Evolutionary conservation across 2,797 vertebrate species (phyloP).

Genomic region (Lepilemur ruficaudatus): DNA sequence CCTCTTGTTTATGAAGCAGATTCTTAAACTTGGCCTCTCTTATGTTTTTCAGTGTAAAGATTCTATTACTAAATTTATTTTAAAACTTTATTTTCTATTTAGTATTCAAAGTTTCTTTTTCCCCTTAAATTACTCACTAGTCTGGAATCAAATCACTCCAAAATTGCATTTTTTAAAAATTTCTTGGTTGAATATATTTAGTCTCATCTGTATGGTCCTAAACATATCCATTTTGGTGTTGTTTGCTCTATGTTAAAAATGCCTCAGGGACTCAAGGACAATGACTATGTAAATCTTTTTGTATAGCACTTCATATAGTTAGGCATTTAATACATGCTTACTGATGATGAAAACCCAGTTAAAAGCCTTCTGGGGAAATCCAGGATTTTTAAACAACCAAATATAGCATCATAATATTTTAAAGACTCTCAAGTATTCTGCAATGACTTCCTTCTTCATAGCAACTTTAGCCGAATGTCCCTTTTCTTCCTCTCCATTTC

Average conservation of each 20-base stretch:
- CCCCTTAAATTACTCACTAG: background rate
- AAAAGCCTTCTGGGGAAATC: background rate
- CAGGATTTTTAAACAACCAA: constrained; percentile 7
- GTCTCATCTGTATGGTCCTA: background rate
- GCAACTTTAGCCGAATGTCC: background rate
- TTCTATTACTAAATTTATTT: background rate
- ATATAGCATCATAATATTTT: background rate
- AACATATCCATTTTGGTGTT: constrained; percentile 19
- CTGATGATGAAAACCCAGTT: constrained; percentile 36
- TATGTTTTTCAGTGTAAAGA: constrained; percentile 24
- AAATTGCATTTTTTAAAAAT: background rate
- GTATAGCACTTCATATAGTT: background rate
- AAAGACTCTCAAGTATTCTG: background rate
- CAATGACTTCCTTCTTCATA: background rate
- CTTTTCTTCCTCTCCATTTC: background rate
- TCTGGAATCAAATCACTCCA: background rate
- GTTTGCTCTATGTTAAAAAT: constrained; percentile 30
- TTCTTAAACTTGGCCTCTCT: background rate
- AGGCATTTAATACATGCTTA: background rate
- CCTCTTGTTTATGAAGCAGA: background rate
- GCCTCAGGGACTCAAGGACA: background rate
- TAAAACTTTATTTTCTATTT: background rate
- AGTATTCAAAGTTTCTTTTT: background rate
- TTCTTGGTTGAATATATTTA: background rate
- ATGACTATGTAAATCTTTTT: constrained; percentile 1